Conservation (phyloP, 2,797 vertebrate species). For the Graptemys geographica region DNA sequence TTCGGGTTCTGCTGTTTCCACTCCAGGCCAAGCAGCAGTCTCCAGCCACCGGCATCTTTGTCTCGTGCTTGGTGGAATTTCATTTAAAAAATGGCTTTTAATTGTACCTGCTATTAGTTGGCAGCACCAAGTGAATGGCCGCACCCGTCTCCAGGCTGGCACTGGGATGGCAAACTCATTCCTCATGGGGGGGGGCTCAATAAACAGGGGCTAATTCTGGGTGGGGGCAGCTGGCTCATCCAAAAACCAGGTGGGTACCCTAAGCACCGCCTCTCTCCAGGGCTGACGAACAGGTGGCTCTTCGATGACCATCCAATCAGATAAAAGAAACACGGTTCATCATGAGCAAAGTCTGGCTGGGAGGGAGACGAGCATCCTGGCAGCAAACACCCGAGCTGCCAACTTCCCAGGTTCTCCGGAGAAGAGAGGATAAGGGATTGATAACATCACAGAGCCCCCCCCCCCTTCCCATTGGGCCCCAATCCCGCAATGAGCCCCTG, state of each 20-base stretch:
- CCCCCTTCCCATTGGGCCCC: not conserved
- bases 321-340: not conserved
- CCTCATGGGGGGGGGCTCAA: not conserved
- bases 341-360: no score
- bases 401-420: no score
- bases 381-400: no score
- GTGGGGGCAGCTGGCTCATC: not conserved
- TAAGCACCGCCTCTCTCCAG: not conserved
- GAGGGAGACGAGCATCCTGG: no score
- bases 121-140: no score
- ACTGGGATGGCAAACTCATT: not conserved
- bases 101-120: not conserved
- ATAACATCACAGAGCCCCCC: not conserved
- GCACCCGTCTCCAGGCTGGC: not conserved
- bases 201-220: not conserved
- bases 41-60: not conserved
- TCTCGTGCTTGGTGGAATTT: not conserved
- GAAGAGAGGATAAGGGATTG: no score
- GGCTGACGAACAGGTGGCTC: no score
- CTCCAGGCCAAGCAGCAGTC: not conserved
- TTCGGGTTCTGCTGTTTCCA: not conserved
- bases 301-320: no score
- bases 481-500: not conserved
- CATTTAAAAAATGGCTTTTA: not conserved
- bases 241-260: not conserved